Conservation (phyloP, 92 coral and sea anemone genomes). For the Phenganax marumi region DNA sequence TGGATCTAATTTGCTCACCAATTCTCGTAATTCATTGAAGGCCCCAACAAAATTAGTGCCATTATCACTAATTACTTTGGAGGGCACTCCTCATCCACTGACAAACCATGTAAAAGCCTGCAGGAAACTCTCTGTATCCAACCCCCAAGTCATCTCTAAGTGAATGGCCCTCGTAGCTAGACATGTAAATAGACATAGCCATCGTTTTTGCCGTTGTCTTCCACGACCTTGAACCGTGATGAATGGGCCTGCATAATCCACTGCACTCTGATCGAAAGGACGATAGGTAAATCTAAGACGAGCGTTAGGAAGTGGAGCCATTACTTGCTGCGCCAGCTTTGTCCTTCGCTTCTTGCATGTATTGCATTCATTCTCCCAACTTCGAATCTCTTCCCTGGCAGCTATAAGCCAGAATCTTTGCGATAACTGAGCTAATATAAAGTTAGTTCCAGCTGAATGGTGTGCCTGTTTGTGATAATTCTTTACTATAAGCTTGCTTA, state of each 20-base stretch:
- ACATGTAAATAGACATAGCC: slow-evolving; percentile 32
- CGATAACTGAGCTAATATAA: no score
- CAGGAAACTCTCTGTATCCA: slow-evolving; percentile 34
- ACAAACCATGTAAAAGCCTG: slow-evolving; percentile 19
- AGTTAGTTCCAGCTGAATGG: no score
- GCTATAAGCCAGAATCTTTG: no score
- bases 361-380: slow-evolving; percentile 52
- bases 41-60: slow-evolving; percentile 29
- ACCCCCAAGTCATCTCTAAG: slow-evolving; percentile 26
- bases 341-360: slow-evolving; percentile 33
- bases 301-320: slow-evolving; percentile 27
- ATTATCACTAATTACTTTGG: slow-evolving; percentile 14
- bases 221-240: slow-evolving; percentile 29
- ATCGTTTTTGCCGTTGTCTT: slow-evolving; percentile 18
- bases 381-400: slow-evolving; percentile 40
- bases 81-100: neutral
- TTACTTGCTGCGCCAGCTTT: slow-evolving; percentile 24
- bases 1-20: slow-evolving; percentile 25
- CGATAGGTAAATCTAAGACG: slow-evolving; percentile 34
- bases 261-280: slow-evolving; percentile 26
- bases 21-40: neutral
- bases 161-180: slow-evolving; percentile 38
- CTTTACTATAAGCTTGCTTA: no score
- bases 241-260: slow-evolving; percentile 30
- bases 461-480: no score